These are phyloP conservation scores for Apaloderma vittatum DNA, from an alignment of 2,113 vertebrate species.

Conservation along the genomic window DNA sequence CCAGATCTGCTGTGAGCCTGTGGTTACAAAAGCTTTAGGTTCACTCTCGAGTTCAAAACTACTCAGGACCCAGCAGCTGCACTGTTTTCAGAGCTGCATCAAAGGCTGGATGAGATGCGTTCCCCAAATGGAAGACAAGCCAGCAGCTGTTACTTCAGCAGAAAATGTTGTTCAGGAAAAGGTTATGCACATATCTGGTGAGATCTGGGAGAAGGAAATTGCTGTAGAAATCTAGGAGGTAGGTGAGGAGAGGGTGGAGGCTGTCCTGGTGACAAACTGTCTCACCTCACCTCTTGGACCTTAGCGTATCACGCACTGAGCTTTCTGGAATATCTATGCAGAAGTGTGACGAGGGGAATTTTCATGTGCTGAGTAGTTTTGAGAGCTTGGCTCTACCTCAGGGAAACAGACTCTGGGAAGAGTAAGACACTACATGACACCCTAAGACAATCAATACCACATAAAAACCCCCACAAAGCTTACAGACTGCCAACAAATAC, in stretches of 20 bases:
- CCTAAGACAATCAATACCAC: not conserved
- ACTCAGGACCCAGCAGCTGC: not conserved
- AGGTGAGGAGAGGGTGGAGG: not conserved
- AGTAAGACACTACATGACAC: not conserved
- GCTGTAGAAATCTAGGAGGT: not conserved
- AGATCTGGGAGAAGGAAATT: not conserved
- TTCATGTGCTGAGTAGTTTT: not conserved
- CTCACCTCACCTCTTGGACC: not conserved
- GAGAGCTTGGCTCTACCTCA: not conserved
- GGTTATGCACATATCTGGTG: not conserved
- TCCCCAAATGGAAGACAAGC: rapidly evolving
- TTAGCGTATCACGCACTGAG: rapidly evolving
- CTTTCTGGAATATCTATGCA: not conserved
- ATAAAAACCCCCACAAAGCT: not conserved
- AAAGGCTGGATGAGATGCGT: not conserved
- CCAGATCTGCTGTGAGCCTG: rapidly evolving
- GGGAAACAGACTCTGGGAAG: not conserved
- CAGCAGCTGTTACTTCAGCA: not conserved
- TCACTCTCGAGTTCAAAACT: not conserved
- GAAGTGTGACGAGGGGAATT: not conserved
- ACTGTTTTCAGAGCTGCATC: not conserved
- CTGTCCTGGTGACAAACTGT: not conserved
- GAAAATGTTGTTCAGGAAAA: not conserved
- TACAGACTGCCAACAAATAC: not conserved
- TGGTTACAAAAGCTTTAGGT: not conserved